These are phyloP conservation scores for Rhodinocichla rosea DNA, from an alignment of 2,113 vertebrate species.

Conservation along the genomic window DNA sequence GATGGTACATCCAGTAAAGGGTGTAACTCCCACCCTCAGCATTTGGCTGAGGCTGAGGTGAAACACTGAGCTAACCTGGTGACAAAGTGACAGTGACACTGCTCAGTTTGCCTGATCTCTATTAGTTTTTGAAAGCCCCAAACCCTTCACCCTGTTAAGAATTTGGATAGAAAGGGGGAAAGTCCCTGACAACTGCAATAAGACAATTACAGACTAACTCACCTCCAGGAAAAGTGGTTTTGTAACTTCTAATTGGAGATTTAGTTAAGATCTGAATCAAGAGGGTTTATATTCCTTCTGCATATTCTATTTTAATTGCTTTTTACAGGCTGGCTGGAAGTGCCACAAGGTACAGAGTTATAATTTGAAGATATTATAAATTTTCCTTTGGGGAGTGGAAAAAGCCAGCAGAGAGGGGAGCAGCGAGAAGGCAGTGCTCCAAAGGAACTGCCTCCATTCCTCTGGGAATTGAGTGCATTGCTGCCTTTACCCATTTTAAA, in stretches of 20 bases:
- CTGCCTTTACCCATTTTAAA: not conserved
- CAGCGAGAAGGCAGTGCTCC: not conserved
- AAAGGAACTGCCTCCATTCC: not conserved
- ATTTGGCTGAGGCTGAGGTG: not conserved
- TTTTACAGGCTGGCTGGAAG: slow-evolving; percentile 17
- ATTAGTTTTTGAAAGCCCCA: not conserved
- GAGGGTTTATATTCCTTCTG: slow-evolving; percentile 16
- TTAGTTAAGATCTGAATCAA: slow-evolving; percentile 45
- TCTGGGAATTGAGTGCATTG: not conserved
- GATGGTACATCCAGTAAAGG: not conserved
- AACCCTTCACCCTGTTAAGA: not conserved
- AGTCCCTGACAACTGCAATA: not conserved
- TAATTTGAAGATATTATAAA: slow-evolving; percentile 25
- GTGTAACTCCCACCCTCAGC: not conserved
- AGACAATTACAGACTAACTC: slow-evolving; percentile 13
- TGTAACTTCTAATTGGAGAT: slow-evolving; percentile 35
- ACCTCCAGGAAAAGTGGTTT: slow-evolving; percentile 19
- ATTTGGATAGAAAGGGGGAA: not conserved
- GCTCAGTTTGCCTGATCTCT: not conserved
- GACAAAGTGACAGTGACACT: not conserved
- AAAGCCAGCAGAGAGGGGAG: not conserved
- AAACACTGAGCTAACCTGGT: not conserved
- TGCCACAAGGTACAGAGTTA: slow-evolving; percentile 3
- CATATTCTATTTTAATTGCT: slow-evolving; percentile 57
- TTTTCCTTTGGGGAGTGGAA: not conserved